Evolutionary conservation across 2,888 invertebrate genomes (phyloP), one percentile per base, ranked within the genome.

Genomic region (Apodemia arnacis): DNA sequence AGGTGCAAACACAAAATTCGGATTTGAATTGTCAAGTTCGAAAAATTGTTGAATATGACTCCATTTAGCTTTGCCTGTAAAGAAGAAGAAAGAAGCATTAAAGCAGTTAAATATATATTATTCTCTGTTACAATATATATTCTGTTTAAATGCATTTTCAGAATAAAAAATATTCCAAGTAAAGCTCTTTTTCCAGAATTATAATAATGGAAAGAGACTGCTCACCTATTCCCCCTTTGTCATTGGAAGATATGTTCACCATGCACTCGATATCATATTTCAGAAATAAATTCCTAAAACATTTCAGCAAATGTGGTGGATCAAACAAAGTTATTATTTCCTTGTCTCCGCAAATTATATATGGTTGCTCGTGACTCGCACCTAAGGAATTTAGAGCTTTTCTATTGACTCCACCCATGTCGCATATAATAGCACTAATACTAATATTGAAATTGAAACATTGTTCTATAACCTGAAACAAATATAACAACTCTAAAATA

Each of bases 321-420:
- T 75, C 31, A 15, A 75, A 75, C 24, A 75, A 27, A 21, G 75
- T 31, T 7, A 75, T 34, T 7, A 75, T 13, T 75, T 75, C 75
- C 5, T 31, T 49, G 3, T 54, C 31, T 24, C 34, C n/a, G 8
- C 18, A 31, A n/a, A 27, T 27, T 18, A 54, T 31, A n/a, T n/a
- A 54, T 31, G 59, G 66, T 69, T 70, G 66, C 24, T 54, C n/a
- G 10, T n/a, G 15, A 41, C 82, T 80, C 13, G 88, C 87, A 21
- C 85, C 88, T 80, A 91, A 87, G 34, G 79, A 84, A 11, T 54
- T 27, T 21, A 90, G 49, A 18, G 87, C 88, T 74, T 84, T 34
- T 54, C 80, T 83, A 63, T 91, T 90, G 11, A 89, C 89, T 38
- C 85, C 82, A 78, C 83, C 84, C 87, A 90, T 84, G 66, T 92